phyloP scores from a whole-genome alignment of 1,140 invertebrate species.

The Penaeus indicus region DNA sequence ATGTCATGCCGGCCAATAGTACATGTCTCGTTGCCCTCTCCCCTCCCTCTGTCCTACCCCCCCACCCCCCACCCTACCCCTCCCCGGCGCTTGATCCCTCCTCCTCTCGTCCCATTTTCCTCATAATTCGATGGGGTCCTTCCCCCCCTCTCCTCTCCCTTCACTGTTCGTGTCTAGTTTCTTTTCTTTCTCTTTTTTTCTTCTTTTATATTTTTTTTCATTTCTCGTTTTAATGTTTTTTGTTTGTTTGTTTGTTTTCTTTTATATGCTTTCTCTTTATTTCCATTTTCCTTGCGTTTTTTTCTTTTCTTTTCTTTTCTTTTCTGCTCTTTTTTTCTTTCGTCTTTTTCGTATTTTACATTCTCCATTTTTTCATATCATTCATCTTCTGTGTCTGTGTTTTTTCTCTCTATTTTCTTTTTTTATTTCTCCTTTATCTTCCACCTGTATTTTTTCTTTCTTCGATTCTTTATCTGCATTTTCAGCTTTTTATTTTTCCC shows the following conservation, averaged over 20 bases:
- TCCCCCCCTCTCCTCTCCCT: neutral
- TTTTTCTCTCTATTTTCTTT: neutral
- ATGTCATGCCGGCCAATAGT: slow-evolving; percentile 10
- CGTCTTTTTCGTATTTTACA: too few species aligned
- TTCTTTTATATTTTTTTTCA: neutral
- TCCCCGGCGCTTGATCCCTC: neutral
- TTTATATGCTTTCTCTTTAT: neutral
- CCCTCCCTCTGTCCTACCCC: neutral
- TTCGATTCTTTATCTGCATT: neutral
- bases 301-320: too few species aligned
- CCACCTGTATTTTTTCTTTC: neutral
- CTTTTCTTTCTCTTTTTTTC: neutral
- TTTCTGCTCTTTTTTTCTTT: too few species aligned
- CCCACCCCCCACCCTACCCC: neutral
- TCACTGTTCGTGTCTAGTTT: neutral
- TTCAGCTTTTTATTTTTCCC: slow-evolving; percentile 14
- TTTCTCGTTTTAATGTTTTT: neutral
- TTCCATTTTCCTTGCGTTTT: neutral
- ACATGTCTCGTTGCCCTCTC: neutral
- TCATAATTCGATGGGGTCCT: neutral
- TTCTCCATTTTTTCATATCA: neutral
- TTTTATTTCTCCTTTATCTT: neutral
- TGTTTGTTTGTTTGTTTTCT: neutral
- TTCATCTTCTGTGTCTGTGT: slow-evolving; percentile 10
- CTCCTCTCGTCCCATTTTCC: slow-evolving; percentile 6